Conservation (phyloP, 2,113 vertebrate species). For the Centrocercus urophasianus region DNA sequence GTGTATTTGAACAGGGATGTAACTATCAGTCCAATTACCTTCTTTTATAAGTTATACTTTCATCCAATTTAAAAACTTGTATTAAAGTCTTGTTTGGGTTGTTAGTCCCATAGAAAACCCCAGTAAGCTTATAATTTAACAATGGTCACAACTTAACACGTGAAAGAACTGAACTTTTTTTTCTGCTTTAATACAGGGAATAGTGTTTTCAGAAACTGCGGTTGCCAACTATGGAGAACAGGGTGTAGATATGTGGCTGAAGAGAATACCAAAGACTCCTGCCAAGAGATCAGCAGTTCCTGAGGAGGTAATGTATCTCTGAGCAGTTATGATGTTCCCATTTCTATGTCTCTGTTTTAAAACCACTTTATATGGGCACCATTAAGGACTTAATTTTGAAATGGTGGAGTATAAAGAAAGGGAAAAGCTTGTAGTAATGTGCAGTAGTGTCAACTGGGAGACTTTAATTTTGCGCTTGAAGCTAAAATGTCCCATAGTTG, state of each 20-base stretch:
- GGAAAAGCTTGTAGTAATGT: neutral
- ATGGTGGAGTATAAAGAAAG: neutral
- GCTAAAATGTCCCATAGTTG: neutral
- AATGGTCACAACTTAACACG: neutral
- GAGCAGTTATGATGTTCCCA: neutral
- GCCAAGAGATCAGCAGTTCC: conserved; percentile 88
- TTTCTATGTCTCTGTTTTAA: neutral
- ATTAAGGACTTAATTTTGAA: neutral
- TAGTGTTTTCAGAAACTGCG: conserved; percentile 89
- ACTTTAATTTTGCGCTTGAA: neutral
- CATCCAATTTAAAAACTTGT: neutral
- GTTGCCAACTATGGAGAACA: conserved; percentile 87
- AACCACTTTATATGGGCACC: neutral
- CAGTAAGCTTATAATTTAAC: neutral
- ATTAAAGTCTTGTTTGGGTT: neutral
- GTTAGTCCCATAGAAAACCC: neutral
- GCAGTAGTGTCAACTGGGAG: neutral
- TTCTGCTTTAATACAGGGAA: conserved; percentile 77
- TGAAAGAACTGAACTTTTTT: neutral
- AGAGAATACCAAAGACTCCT: conserved; percentile 76
- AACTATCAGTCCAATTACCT: conserved; percentile 1
- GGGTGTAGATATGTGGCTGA: conserved; percentile 78
- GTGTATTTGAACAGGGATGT: neutral
- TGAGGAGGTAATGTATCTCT: conserved; percentile 83
- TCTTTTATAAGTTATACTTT: neutral